Percentiles rank a stretch among this genome's conserved stretches.
Conservation (phyloP, 1,140 invertebrate genomes). For the Phenacoccus solenopsis region DNA sequence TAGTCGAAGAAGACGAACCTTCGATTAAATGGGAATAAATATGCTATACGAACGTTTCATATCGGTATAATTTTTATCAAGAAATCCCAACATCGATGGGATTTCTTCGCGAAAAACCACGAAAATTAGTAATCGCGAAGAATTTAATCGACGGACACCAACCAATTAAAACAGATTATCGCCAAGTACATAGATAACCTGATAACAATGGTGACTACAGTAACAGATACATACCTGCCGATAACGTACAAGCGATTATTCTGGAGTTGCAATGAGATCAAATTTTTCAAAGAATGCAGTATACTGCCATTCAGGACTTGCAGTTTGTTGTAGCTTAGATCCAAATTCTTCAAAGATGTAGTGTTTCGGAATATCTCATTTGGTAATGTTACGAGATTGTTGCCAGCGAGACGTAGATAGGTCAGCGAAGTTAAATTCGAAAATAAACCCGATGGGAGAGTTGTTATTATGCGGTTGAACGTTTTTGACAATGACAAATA, state of each 20-base stretch:
- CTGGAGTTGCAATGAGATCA: background rate
- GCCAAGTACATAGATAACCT: no score
- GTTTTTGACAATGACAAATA: background rate
- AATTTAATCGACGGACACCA: no score
- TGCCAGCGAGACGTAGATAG: background rate
- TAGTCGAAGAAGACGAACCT: no score
- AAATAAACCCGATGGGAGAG: background rate
- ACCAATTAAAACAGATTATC: no score
- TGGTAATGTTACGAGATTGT: background rate
- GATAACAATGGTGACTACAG: no score
- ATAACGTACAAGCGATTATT: background rate
- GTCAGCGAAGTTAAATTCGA: background rate
- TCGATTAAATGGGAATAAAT: no score
- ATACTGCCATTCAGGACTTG: background rate
- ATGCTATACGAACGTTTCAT: no score
- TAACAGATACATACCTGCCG: constrained; percentile 30
- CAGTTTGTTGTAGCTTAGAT: background rate
- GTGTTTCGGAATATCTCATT: background rate
- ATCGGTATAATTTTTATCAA: no score
- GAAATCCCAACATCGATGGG: no score
- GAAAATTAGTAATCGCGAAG: no score
- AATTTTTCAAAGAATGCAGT: background rate
- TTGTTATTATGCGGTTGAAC: background rate
- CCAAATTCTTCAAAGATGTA: background rate
- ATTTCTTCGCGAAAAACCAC: no score